Percentiles rank a stretch among this genome's conserved stretches.
Evolutionary conservation across 2,113 vertebrate genomes (phyloP).

Genomic region (Mesocricetus auratus): DNA sequence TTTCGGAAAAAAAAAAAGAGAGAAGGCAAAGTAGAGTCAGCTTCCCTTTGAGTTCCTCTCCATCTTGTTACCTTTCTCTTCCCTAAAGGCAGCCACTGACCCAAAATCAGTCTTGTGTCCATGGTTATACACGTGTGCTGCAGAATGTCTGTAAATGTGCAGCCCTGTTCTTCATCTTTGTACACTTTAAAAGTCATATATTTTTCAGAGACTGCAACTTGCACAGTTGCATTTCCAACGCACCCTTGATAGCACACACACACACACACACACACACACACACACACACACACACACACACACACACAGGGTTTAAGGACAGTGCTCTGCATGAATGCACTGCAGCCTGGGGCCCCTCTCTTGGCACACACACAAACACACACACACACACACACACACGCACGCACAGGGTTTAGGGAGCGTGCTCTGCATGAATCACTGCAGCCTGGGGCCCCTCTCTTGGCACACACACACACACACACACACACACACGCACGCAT

Average conservation of each 20-base stretch:
- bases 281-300: too few species aligned
- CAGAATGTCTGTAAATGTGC: background rate
- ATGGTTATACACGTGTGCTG: rapidly evolving
- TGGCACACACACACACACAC: too few species aligned
- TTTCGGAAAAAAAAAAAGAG: too few species aligned
- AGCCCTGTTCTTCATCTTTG: background rate
- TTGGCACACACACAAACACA: too few species aligned
- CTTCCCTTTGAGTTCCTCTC: background rate
- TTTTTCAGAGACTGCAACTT: background rate
- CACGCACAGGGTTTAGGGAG: too few species aligned
- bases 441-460: too few species aligned
- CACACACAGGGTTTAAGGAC: too few species aligned
- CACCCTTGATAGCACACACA: background rate
- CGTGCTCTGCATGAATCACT: too few species aligned
- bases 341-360: too few species aligned
- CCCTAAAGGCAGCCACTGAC: constrained; percentile 43
- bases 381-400: too few species aligned
- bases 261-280: background rate
- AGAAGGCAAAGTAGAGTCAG: background rate
- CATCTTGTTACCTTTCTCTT: background rate
- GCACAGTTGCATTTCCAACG: background rate
- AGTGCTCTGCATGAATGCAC: too few species aligned
- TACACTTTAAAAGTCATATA: background rate
- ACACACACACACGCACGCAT: too few species aligned
- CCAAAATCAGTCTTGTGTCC: background rate